Percentiles rank a stretch among this genome's conserved stretches.
phyloP scores from a whole-genome alignment of 2,113 vertebrate genomes.

The Colistium nudipinnis region DNA sequence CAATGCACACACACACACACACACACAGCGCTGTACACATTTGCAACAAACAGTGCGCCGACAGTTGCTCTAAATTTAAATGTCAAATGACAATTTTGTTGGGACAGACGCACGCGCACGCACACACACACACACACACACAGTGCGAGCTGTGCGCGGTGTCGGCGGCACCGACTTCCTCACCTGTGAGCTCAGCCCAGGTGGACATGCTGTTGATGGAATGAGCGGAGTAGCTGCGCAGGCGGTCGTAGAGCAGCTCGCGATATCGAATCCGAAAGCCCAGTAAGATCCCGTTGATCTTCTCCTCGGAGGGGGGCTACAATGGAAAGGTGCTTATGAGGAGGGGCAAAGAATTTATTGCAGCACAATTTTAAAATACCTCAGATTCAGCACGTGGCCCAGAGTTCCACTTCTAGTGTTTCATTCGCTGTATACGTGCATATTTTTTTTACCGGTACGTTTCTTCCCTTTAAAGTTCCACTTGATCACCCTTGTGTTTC shows the following conservation, averaged over 20 bases:
- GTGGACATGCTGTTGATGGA: conserved; percentile 76
- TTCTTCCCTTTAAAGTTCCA: neutral
- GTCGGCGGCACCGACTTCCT: no score
- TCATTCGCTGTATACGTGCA: neutral
- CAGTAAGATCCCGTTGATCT: conserved; percentile 94
- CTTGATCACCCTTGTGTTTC: conserved; percentile 9
- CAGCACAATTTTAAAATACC: neutral
- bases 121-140: neutral
- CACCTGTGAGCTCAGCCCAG: conserved; percentile 92
- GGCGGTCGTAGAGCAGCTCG: conserved; percentile 88
- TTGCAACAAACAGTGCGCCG: neutral
- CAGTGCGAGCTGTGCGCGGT: neutral
- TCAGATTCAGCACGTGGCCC: neutral
- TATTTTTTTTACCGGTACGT: neutral
- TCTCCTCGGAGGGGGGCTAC: conserved; percentile 91
- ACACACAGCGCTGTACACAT: neutral
- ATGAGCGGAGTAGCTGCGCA: conserved; percentile 83
- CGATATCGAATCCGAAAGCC: conserved; percentile 93
- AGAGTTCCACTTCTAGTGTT: no score
- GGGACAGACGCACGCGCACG: no score
- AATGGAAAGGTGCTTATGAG: neutral
- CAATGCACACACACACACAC: no score
- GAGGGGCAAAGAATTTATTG: neutral
- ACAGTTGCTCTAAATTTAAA: neutral
- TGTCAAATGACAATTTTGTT: no score